Conservation (phyloP, 2,797 vertebrate genomes). For the Danio jaintianensis region DNA sequence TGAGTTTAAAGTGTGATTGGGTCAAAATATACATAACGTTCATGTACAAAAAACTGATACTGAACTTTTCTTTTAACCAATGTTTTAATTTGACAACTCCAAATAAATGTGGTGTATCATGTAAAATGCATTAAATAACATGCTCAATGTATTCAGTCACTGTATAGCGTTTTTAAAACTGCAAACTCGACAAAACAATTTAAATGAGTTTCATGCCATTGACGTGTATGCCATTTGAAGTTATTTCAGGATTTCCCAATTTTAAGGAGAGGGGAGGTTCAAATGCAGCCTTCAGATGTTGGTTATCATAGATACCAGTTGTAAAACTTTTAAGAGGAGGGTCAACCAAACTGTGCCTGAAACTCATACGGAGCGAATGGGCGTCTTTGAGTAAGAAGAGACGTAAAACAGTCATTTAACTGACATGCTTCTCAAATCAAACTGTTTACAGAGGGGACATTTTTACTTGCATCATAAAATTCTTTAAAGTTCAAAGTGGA, state of each 20-base stretch:
- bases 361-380: slow-evolving; percentile 61
- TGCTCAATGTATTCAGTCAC: no score
- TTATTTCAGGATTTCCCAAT: background rate
- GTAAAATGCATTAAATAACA: no score
- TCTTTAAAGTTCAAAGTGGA: slow-evolving; percentile 66
- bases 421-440: slow-evolving; percentile 64
- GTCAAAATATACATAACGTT: background rate
- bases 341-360: slow-evolving; percentile 61
- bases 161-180: no score
- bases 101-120: no score
- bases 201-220: background rate
- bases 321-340: slow-evolving; percentile 61
- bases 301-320: slow-evolving; percentile 58
- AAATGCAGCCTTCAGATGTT: slow-evolving; percentile 60
- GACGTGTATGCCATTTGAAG: background rate
- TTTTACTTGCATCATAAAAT: slow-evolving; percentile 70
- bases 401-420: slow-evolving; percentile 64
- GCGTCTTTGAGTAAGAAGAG: slow-evolving; percentile 53
- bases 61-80: no score
- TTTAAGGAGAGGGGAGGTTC: slow-evolving; percentile 22
- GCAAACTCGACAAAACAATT: background rate
- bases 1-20: background rate
- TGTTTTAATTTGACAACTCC: no score
- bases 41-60: no score
- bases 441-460: slow-evolving; percentile 65